These are phyloP conservation scores for Darevskia nairensis DNA, from an alignment of 2,797 vertebrate genomes.

Conservation along the genomic window DNA sequence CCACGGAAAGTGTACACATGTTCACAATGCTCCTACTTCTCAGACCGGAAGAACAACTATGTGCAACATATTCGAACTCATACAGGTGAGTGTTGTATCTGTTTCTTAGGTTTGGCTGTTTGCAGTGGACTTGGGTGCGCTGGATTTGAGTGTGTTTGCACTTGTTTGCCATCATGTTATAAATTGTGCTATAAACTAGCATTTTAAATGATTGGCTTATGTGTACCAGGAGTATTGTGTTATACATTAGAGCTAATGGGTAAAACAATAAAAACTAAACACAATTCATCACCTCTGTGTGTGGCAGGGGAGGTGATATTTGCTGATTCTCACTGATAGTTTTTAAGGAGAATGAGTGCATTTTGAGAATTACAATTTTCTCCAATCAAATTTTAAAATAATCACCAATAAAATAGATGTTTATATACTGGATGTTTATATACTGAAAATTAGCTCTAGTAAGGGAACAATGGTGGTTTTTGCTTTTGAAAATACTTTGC, in stretches of 20 bases:
- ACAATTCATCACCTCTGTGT: not conserved
- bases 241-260: not conserved
- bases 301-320: no score
- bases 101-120: not conserved
- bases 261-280: constrained; percentile 11
- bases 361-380: not conserved
- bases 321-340: no score
- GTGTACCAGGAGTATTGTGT: not conserved
- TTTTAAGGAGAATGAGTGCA: not conserved
- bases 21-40: constrained; percentile 96
- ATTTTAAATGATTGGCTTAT: not conserved
- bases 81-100: constrained; percentile 82
- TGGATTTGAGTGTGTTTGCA: not conserved
- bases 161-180: not conserved
- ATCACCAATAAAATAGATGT: not conserved
- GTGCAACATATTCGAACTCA: constrained; percentile 98
- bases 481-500: constrained; percentile 7
- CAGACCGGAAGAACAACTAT: constrained; percentile 98
- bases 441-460: not conserved
- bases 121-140: not conserved
- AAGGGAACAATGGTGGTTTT: not conserved
- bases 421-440: not conserved
- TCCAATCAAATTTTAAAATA: no score
- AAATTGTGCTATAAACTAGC: not conserved
- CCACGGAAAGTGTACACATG: constrained; percentile 97